Percentiles rank a stretch among this genome's conserved stretches.
These are phyloP conservation scores for Germaria angustata DNA, from an alignment of 2,888 invertebrate genomes.

Conservation along the genomic window DNA sequence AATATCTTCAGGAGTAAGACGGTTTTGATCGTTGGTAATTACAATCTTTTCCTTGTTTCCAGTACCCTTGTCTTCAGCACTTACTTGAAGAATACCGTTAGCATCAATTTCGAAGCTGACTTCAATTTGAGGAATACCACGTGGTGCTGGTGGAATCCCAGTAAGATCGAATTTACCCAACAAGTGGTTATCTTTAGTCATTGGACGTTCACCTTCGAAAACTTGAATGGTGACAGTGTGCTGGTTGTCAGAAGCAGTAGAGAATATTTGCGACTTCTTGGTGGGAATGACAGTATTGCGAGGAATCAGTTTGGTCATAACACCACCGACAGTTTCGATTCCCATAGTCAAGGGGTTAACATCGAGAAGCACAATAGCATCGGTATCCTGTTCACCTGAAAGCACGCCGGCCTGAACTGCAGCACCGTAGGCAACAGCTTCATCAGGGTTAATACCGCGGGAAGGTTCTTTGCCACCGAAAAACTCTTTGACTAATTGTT, in stretches of 20 bases:
- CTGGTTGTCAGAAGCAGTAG: constrained; percentile 99
- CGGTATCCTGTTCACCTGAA: constrained; percentile 96
- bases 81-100: constrained; percentile 96
- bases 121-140: constrained; percentile 96
- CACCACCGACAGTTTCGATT: constrained; percentile 99
- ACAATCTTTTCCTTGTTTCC: constrained; percentile 99
- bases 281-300: constrained; percentile 99
- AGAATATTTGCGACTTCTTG: constrained; percentile 99
- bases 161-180: constrained; percentile 99
- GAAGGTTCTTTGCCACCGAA: constrained; percentile 99
- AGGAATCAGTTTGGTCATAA: constrained; percentile 99
- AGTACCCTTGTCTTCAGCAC: constrained; percentile 99
- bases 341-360: constrained; percentile 99
- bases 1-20: constrained; percentile 98
- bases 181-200: constrained; percentile 99
- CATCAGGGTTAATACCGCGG: constrained; percentile 98
- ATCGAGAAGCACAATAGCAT: constrained; percentile 96
- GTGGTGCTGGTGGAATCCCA: constrained; percentile 96
- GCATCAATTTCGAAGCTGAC: constrained; percentile 97
- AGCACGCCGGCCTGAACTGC: constrained; percentile 99
- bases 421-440: constrained; percentile 99
- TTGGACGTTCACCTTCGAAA: constrained; percentile 99
- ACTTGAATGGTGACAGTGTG: constrained; percentile 99
- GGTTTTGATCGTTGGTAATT: constrained; percentile 98
- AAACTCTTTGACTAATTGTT: constrained; percentile 94